Conservation (phyloP, 2,113 vertebrate species). For the Nothoprocta pentlandii region DNA sequence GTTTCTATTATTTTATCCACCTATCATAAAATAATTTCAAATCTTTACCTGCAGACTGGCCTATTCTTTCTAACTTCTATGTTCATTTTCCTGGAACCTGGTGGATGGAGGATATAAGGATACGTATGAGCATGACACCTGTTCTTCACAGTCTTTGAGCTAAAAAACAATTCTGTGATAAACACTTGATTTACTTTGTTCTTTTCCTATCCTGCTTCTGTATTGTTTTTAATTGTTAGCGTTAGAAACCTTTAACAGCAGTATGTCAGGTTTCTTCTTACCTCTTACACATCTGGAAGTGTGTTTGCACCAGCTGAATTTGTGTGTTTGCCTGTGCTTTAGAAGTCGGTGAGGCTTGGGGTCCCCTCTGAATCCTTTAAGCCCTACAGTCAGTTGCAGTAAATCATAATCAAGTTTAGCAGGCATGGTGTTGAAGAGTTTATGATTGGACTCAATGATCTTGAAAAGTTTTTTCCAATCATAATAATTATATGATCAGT, state of each 20-base stretch:
- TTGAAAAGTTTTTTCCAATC: no score
- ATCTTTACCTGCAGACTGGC: neutral
- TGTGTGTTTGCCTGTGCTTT: neutral
- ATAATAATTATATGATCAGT: no score
- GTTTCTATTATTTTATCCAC: neutral
- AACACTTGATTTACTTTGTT: neutral
- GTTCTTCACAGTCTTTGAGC: neutral
- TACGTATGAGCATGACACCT: neutral
- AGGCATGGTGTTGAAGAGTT: no score
- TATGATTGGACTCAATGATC: no score
- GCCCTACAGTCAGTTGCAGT: neutral
- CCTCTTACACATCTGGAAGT: neutral
- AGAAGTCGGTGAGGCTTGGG: neutral
- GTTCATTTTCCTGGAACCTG: neutral
- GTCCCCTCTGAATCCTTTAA: neutral
- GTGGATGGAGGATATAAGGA: neutral
- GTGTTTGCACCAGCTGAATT: neutral
- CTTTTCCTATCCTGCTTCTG: neutral
- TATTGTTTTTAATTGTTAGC: neutral
- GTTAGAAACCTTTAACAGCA: neutral
- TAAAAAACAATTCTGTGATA: neutral
- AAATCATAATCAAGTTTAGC: no score
- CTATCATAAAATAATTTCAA: neutral
- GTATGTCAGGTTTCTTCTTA: neutral
- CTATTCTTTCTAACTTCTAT: neutral